Evolutionary conservation across 2,888 invertebrate species (phyloP).

Genomic region (Conistra vaccinii): DNA sequence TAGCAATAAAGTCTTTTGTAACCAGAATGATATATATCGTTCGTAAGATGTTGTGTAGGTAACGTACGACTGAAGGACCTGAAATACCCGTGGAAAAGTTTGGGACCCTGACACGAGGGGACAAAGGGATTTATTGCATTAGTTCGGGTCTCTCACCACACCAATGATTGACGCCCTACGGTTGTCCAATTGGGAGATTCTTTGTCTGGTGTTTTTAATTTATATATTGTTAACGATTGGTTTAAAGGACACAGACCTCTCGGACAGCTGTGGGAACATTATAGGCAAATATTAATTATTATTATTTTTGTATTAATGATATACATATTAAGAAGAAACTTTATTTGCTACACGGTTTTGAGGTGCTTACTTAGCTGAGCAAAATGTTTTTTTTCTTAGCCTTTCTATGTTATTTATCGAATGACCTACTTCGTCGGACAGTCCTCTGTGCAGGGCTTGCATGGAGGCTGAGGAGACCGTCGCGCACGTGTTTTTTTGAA

Average conservation of each 20-base stretch:
- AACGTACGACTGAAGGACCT: conserved; percentile 24
- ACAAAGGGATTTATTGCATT: conserved; percentile 69
- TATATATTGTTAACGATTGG: conserved; percentile 4
- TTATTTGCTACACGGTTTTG: neutral
- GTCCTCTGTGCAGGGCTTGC: too few species aligned
- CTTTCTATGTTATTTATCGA: neutral
- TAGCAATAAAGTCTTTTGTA: neutral
- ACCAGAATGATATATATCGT: conserved; percentile 20
- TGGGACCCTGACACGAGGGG: conserved; percentile 39
- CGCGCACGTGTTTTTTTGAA: too few species aligned
- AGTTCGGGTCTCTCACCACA: conserved; percentile 56
- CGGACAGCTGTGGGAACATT: too few species aligned
- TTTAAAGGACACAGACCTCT: too few species aligned
- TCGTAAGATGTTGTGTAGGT: conserved; percentile 28
- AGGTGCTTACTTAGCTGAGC: neutral
- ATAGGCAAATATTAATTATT: too few species aligned
- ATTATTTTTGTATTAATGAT: too few species aligned
- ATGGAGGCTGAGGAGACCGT: too few species aligned
- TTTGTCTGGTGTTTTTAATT: conserved; percentile 27
- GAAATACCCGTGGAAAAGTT: conserved; percentile 47
- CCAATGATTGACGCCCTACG: conserved; percentile 59
- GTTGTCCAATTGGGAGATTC: conserved; percentile 33
- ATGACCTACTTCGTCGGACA: too few species aligned
- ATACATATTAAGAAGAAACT: neutral
- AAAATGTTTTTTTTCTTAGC: neutral